Conservation (phyloP, 30 jellyfish, hydroid and myxozoan species). For the Cassiopea andromeda region DNA sequence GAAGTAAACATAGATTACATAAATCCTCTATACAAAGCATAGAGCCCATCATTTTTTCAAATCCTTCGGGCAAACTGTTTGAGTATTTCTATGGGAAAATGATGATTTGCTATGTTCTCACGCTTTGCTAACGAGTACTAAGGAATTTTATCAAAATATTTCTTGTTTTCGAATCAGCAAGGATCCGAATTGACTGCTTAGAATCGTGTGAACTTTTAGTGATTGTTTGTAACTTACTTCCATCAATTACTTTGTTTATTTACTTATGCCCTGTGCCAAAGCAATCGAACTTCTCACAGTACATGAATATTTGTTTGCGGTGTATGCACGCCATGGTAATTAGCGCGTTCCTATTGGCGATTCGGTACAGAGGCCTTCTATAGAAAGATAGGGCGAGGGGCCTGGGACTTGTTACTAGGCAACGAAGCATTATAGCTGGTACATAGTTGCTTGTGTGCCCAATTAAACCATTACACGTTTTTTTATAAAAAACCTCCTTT, state of each 20-base stretch:
- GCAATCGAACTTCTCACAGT: background rate
- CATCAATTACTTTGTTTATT: background rate
- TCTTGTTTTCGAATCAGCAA: constrained; percentile 64
- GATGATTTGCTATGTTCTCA: constrained; percentile 7
- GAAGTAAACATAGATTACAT: no score
- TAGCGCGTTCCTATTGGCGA: background rate
- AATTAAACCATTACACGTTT: no score
- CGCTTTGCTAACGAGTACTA: constrained; percentile 34
- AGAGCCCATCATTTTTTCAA: no score
- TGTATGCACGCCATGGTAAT: background rate
- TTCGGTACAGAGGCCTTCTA: background rate
- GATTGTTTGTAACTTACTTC: background rate
- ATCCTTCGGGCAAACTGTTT: background rate
- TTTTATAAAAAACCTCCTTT: no score
- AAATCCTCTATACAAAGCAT: no score
- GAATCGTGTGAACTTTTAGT: constrained; percentile 27
- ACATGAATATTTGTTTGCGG: background rate
- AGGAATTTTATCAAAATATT: constrained; percentile 47
- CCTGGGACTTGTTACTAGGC: no score
- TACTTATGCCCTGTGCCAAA: constrained; percentile 1
- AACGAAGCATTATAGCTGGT: no score
- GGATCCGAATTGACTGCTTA: constrained; percentile 22
- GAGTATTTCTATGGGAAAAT: constrained; percentile 24
- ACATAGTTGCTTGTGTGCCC: no score
- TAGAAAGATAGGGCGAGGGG: background rate